Conservation (phyloP, 92 coral and sea anemone species). For the Phenganax stokvisi region DNA sequence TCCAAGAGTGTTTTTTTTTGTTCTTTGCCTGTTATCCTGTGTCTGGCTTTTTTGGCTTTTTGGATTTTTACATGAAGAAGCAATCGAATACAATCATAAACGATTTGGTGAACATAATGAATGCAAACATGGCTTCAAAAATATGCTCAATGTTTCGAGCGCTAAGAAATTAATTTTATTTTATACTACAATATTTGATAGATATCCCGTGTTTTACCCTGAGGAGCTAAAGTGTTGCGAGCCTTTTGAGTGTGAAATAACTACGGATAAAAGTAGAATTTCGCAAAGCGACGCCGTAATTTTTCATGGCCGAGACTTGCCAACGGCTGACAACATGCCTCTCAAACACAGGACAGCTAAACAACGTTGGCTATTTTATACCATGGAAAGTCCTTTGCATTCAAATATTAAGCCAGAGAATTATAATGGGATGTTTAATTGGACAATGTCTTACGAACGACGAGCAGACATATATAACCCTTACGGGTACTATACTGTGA, state of each 20-base stretch:
- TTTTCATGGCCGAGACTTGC: conserved; percentile 48
- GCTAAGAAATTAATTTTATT: conserved; percentile 15
- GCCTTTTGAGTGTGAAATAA: conserved; percentile 35
- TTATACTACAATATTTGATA: conserved; percentile 24
- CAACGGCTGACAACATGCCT: conserved; percentile 14
- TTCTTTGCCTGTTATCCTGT: background rate
- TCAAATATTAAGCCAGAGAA: conserved; percentile 11
- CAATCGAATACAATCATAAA: background rate
- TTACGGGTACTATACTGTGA: conserved; percentile 45
- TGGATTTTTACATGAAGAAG: background rate
- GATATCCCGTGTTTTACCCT: conserved; percentile 8
- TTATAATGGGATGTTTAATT: conserved; percentile 52
- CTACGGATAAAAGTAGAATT: conserved; percentile 25
- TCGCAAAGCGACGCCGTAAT: conserved; percentile 41
- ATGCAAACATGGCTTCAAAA: background rate
- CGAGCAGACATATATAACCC: conserved; percentile 54
- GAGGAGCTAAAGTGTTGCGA: conserved; percentile 13
- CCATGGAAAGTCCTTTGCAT: conserved; percentile 22
- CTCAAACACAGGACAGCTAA: background rate
- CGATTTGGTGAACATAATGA: conserved; percentile 22
- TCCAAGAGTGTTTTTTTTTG: background rate
- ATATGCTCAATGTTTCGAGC: background rate
- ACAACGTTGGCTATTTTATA: conserved; percentile 33
- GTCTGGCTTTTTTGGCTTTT: background rate
- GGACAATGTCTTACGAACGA: conserved; percentile 59